Conservation (phyloP, 2,888 invertebrate genomes). For the Scaeva pyrastri region DNA sequence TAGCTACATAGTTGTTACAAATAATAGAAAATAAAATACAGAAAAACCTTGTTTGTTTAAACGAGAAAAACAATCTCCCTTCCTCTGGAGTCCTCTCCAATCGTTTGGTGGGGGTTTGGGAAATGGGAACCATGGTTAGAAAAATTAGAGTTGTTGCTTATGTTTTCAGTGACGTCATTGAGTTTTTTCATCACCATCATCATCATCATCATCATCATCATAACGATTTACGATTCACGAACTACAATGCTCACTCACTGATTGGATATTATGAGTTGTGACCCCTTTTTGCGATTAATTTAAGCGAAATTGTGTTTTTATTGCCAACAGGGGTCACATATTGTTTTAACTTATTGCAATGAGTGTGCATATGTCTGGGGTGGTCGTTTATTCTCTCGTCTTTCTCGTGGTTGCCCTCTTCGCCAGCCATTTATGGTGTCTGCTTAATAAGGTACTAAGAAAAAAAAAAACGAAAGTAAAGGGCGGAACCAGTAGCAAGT, state of each 20-base stretch:
- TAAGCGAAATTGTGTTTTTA: conserved; percentile 48
- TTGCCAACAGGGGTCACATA: conserved; percentile 26
- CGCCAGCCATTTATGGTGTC: not conserved
- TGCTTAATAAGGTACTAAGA: conserved; percentile 53
- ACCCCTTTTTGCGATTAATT: conserved; percentile 62
- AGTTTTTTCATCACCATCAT: conserved; percentile 14
- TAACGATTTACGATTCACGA: too few relatives aligned
- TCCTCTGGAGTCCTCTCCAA: not conserved
- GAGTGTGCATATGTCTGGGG: not conserved
- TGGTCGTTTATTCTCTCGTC: not conserved
- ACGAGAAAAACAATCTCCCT: conserved; percentile 60
- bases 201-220: not conserved
- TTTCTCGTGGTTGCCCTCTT: conserved; percentile 14
- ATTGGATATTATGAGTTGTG: conserved; percentile 29
- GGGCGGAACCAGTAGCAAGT: conserved; percentile 54
- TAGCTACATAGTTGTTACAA: not conserved
- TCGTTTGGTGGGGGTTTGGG: not conserved
- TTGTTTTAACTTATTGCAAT: not conserved
- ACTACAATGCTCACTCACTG: conserved; percentile 3
- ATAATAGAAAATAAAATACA: conserved; percentile 9
- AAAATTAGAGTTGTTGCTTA: conserved; percentile 50
- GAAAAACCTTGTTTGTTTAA: conserved; percentile 21
- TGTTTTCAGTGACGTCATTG: conserved; percentile 70
- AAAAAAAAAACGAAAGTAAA: conserved; percentile 52
- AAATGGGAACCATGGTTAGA: not conserved